phyloP scores from a whole-genome alignment of 2,113 vertebrate genomes.

The Myodes glareolus region DNA sequence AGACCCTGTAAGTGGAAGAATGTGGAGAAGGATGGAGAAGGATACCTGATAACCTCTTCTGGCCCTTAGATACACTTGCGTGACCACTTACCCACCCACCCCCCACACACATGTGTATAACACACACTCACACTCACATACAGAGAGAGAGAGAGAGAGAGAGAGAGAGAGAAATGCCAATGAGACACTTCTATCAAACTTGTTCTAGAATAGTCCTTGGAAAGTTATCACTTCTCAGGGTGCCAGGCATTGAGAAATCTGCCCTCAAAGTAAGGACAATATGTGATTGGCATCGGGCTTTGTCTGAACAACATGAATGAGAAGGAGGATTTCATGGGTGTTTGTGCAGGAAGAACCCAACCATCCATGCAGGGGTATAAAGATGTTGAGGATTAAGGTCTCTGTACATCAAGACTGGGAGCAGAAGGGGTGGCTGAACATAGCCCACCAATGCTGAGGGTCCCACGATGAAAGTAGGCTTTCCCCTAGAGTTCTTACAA shows the following conservation, averaged over 20 bases:
- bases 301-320: not conserved
- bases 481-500: not conserved
- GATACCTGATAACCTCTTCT: not conserved
- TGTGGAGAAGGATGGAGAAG: not conserved
- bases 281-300: not conserved
- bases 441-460: not conserved
- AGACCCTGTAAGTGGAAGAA: not conserved
- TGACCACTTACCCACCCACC: not conserved
- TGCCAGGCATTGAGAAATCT: not conserved
- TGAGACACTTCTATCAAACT: not conserved
- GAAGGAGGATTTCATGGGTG: not conserved
- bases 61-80: not conserved
- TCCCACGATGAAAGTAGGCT: not conserved
- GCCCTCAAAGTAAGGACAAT: not conserved
- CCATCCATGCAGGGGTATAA: not conserved
- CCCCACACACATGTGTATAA: not conserved
- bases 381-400: not conserved
- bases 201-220: constrained; percentile 24
- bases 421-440: not conserved
- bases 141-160: not conserved
- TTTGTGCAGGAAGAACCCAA: not conserved
- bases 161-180: not conserved
- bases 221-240: not conserved
- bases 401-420: not conserved
- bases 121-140: not conserved